Evolutionary conservation across 2,888 invertebrate genomes (phyloP), one percentile per base, ranked within the genome.

Genomic region (Chrysomela aeneicollis): DNA sequence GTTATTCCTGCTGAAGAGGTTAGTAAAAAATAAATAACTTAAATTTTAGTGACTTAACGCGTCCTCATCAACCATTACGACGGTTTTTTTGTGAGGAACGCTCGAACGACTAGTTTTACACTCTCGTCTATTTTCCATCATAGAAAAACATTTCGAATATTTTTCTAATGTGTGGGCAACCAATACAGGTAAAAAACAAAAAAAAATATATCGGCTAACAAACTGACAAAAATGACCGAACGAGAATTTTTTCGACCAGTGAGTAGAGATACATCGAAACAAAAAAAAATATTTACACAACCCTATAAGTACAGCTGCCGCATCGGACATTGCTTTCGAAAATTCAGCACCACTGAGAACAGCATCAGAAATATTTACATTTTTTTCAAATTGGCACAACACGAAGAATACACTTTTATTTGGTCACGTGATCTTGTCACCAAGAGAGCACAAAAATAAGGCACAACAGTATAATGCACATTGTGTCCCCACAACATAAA

Each of bases 141-240:
- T 59, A 58, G 37, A 53, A 42, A 22, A 37, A 62, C 51, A 59
- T 62, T 59, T 62, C 54, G 12, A 50, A 66, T 49, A 66, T 59
- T 26, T 42, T 19, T 32, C 47, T 18, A 17, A 54, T 12, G 42
- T 30, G 42, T 42, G 15, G 46, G 12, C 47, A 59, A 21, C 49
- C 51, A 59, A 57, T 51, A 64, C 19, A 55, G 46, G 37, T 55
- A 70, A 71, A 75, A 69, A 72, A 71, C 67, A 73, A 69, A 71
- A 74, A 69, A 73, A 26, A 71, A 67, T 68, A 67, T 80, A 80
- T 81, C 81, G 81, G 80, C 80, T 80, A 81, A 81, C 79, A 79
- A 76, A 80, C 73, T 12, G 17, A 52, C 30, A 57, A 47, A 21
- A 18, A 37, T 47, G 1, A 17, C 17, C 12, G 15, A 51, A 37